A percentile compares a stretch with the other conserved stretches of the same genome.
Evolutionary conservation across 1,140 invertebrate species (phyloP).

Genomic region (Trachymyrmex septentrionalis): DNA sequence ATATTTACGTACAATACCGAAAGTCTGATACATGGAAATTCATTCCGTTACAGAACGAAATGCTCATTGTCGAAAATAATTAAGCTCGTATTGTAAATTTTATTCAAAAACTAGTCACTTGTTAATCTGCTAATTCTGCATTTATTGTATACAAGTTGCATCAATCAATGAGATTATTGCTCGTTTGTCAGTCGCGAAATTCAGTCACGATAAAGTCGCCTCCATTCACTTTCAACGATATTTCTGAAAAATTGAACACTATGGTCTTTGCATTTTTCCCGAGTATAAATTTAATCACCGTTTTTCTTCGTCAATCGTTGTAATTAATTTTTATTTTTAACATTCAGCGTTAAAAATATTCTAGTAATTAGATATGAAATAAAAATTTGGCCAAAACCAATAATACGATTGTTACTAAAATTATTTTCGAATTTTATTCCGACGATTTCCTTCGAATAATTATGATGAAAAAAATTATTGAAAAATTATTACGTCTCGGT

Average conservation of each 20-base stretch:
- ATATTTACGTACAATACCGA: conserved; percentile 24
- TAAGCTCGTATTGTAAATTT: conserved; percentile 13
- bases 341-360: conserved; percentile 4
- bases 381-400: background rate
- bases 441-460: background rate
- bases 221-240: background rate
- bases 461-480: background rate
- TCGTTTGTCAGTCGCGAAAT: background rate
- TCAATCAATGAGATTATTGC: background rate
- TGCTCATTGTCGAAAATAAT: background rate
- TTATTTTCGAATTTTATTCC: background rate
- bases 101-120: background rate
- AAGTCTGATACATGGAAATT: conserved; percentile 8
- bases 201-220: conserved; percentile 13
- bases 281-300: background rate
- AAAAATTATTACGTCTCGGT: background rate
- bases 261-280: background rate
- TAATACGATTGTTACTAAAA: background rate
- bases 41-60: background rate
- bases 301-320: background rate
- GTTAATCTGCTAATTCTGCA: background rate
- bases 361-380: background rate
- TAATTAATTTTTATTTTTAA: background rate
- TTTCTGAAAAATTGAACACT: background rate
- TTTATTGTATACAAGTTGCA: background rate